Evolutionary conservation across 2,888 invertebrate genomes (phyloP), one percentile per base, ranked within the genome.

Genomic region (Eustalomyia histrio): DNA sequence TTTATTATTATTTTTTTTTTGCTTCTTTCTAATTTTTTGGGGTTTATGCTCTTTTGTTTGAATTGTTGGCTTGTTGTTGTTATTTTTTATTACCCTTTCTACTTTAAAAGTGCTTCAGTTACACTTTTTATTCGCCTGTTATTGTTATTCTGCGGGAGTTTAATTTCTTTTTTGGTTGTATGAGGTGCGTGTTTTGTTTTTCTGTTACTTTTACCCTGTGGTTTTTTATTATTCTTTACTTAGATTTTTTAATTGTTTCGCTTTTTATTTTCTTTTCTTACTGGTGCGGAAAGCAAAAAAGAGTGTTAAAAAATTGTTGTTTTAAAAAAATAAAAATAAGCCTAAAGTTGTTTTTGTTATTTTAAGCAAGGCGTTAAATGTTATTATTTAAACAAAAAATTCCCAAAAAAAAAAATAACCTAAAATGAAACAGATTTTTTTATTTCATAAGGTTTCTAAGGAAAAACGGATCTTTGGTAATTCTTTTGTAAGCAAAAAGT

Each of bases 231-330:
- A 58, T 72, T 72, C 55, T 68, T 79, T 18, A 63, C 72, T 76
- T 72, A 61, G 72, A 76, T 79, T 82, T 82, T 75, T 73, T 75
- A 79, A 82, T 79, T 79, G 79, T 72, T 79, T 72, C 47, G 39
- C 50, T 53, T 21, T 24, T 65, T 52, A 53, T 72, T 74, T 76
- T 74, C 67, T 35, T 69, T 64, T 73, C 39, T 61, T 57, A 73
- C 67, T 79, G 72, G 55, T 79, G 78, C 78, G 67, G 16, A 67
- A 72, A 71, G 7, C 29, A 29, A 47, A 68, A n/a, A 73, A 73
- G 61, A 39, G 65, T 55, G 60, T 78, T 57, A 35, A 67, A 61
- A 68, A 55, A 60, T 10, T 7, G 17, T 47, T n/a, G n/a, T 47
- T 47, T 47, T 12, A 39, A 50, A 18, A 12, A 50, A 58, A 57